Evolutionary conservation across 1,140 invertebrate genomes (phyloP).

Genomic region (Hyles vespertilio): DNA sequence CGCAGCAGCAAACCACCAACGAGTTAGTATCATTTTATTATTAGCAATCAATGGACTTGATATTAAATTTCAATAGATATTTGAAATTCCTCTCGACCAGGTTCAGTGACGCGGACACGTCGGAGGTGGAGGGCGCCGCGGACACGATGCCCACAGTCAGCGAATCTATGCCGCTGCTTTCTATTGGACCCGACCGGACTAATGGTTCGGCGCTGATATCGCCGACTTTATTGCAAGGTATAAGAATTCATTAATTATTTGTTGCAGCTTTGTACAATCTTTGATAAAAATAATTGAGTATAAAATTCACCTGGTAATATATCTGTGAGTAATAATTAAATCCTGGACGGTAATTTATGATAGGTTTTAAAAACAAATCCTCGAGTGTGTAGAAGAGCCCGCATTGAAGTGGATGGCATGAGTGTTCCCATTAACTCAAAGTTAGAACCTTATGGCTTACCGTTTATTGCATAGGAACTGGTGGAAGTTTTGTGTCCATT

Average conservation of each 20-base stretch:
- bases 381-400: no score
- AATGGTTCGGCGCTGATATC: constrained; percentile 62
- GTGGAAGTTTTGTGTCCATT: no score
- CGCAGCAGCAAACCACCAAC: constrained; percentile 51
- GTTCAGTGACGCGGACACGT: constrained; percentile 64
- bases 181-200: constrained; percentile 37
- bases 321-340: no score
- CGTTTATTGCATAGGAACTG: no score
- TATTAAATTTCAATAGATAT: constrained; percentile 27
- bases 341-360: no score
- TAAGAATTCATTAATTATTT: neutral
- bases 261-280: no score
- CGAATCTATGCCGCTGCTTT: constrained; percentile 61
- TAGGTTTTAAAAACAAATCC: no score
- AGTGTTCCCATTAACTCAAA: no score
- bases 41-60: constrained; percentile 1
- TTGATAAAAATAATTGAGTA: no score
- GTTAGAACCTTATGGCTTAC: no score
- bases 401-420: no score
- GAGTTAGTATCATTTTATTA: constrained; percentile 41
- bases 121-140: constrained; percentile 62
- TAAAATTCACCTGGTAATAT: no score
- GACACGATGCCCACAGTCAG: constrained; percentile 64
- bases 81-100: constrained; percentile 30
- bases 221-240: constrained; percentile 52